Evolutionary conservation across 2,797 vertebrate species (phyloP).

Genomic region (Pseudochirops corinnae): DNA sequence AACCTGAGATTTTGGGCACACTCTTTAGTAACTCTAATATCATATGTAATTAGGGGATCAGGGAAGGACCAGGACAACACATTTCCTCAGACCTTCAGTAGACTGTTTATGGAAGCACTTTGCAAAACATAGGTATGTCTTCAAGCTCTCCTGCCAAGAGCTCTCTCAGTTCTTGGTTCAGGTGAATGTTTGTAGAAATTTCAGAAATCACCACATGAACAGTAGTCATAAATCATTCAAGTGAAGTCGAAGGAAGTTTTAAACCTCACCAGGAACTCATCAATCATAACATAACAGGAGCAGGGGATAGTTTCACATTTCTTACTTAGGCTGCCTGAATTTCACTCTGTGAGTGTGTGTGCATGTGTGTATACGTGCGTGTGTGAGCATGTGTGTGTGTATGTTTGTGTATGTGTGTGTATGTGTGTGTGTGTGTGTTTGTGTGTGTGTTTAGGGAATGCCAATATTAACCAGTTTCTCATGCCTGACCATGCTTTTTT

Average conservation of each 20-base stretch:
- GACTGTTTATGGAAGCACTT: conserved; percentile 33
- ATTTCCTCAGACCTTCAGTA: background rate
- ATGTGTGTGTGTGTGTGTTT: conserved; percentile 39
- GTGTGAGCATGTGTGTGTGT: conserved; percentile 44
- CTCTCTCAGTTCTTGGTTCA: conserved; percentile 47
- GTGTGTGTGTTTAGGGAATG: conserved; percentile 57
- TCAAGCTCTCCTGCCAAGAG: conserved; percentile 42
- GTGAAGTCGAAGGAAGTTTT: conserved; percentile 74
- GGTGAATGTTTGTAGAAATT: conserved; percentile 63
- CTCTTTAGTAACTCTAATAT: conserved; percentile 18
- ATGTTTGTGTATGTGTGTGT: too few species aligned
- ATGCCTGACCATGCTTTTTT: conserved; percentile 35
- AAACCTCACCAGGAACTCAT: conserved; percentile 72
- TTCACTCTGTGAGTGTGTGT: conserved; percentile 9
- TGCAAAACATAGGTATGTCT: conserved; percentile 58
- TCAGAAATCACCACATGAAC: conserved; percentile 64
- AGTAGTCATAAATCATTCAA: conserved; percentile 69
- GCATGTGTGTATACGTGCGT: background rate
- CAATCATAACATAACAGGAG: conserved; percentile 76
- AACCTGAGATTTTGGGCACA: conserved; percentile 20
- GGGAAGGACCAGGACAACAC: conserved; percentile 37
- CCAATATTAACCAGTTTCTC: conserved; percentile 73
- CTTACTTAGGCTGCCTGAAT: conserved; percentile 71
- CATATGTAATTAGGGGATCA: conserved; percentile 36
- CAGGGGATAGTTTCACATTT: conserved; percentile 67